Base-by-base conservation (phyloP, 2,113 vertebrate genomes). In the Hoplias malabaricus region DNA sequence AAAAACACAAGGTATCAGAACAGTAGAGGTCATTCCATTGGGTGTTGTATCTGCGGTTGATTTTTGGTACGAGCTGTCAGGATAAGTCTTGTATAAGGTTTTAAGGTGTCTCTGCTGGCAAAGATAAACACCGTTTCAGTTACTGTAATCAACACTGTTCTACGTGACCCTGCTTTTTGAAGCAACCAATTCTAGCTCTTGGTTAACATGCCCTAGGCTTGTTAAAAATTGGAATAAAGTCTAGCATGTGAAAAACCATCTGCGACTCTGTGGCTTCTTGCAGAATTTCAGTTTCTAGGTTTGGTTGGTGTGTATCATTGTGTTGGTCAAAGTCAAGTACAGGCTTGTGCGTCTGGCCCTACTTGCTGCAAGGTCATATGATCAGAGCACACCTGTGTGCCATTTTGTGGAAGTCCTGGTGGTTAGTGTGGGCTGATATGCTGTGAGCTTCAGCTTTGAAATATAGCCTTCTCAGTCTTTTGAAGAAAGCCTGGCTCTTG, bases 131-230 rank as follows among this genome's bases (percentile, higher is more conserved):
- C n/a, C n/a, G n/a, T n/a, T n/a, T n/a, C n/a, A n/a, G n/a, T n/a
- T n/a, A n/a, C n/a, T n/a, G n/a, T n/a, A n/a, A n/a, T n/a, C n/a
- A n/a, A n/a, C n/a, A n/a, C n/a, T n/a, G 85, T 87, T 84, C 88
- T 88, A 88, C 85, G 82, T 86, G 78, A 73, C 77, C 88, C 90
- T 85, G 87, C 86, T 91, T 85, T 85, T 90, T 90, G 90, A 84
- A 81, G 87, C 92, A 92, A 91, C 88, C 88, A 91, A n/a, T n/a
- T n/a, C n/a, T n/a, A n/a, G n/a, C n/a, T n/a, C n/a, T 54, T 36
- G 6, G 43, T 21, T 33, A 29, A 16, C 19, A 25, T 34, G 34
- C 42, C 50, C 43, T 5, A 14, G 14, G n/a, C 33, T 8, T 69
- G 42, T 48, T 25, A 69, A 43, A 19, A 4, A 9, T 62, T 12